Percentiles rank a stretch among this genome's conserved stretches.
Conservation (phyloP, 2,797 vertebrate genomes). For the Anguilla megastoma region DNA sequence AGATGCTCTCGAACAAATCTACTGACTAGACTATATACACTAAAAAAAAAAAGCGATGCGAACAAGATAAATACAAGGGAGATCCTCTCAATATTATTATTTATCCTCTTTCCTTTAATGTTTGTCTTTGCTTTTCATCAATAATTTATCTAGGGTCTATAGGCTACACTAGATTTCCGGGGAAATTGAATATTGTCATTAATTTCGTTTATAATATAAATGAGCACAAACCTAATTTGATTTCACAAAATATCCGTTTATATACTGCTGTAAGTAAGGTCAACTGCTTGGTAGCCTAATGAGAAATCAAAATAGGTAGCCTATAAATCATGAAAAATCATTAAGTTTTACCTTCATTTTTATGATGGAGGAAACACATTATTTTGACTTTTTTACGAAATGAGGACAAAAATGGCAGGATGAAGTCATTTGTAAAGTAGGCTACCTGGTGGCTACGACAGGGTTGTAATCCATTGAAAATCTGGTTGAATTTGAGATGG, state of each 20-base stretch:
- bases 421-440: not conserved
- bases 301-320: not conserved
- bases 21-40: slow-evolving; percentile 61
- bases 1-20: slow-evolving; percentile 33
- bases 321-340: not conserved
- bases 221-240: not conserved
- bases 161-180: not conserved
- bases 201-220: not conserved
- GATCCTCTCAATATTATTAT: slow-evolving; percentile 32
- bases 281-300: not conserved
- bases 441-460: not conserved
- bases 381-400: not conserved
- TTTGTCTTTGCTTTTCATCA: not conserved
- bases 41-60: slow-evolving; percentile 32
- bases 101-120: not conserved
- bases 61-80: slow-evolving; percentile 57
- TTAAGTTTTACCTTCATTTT: not conserved
- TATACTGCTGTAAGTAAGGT: not conserved
- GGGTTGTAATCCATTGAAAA: too few relatives aligned
- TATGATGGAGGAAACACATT: not conserved
- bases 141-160: not conserved
- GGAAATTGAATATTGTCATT: not conserved
- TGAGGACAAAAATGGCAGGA: not conserved
- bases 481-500: too few relatives aligned
- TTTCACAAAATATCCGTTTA: not conserved